Conservation (phyloP, 2,113 vertebrate genomes). For the Sylvicapra grimmia region DNA sequence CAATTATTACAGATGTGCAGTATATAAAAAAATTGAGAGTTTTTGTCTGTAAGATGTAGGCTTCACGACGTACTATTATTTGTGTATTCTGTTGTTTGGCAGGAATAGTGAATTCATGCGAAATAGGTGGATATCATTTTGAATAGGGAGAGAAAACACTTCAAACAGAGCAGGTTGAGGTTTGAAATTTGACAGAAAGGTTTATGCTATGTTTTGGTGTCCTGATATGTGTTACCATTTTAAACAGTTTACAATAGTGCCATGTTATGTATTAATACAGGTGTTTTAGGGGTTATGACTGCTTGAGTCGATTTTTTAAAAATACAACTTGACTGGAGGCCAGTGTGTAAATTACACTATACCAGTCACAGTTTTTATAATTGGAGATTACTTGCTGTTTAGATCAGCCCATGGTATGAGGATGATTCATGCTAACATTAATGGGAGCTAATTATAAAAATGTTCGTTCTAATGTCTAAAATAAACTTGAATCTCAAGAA, state of each 20-base stretch:
- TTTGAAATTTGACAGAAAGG: conserved; percentile 47
- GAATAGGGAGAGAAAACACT: conserved; percentile 34
- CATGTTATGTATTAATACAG: conserved; percentile 50
- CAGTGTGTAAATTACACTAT: conserved; percentile 39
- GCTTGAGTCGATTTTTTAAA: conserved; percentile 33
- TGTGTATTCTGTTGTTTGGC: conserved; percentile 49
- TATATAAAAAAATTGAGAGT: not conserved
- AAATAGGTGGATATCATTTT: conserved; percentile 49
- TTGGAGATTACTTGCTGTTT: conserved; percentile 29
- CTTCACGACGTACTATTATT: not conserved
- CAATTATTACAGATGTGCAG: not conserved
- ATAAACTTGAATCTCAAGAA: conserved; percentile 37
- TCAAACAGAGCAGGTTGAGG: conserved; percentile 43
- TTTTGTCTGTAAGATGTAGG: not conserved
- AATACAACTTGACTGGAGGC: conserved; percentile 53
- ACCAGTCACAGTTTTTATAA: conserved; percentile 45
- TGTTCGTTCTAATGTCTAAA: conserved; percentile 35
- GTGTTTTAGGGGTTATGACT: conserved; percentile 26
- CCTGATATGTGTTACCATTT: conserved; percentile 40
- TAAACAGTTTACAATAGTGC: conserved; percentile 54
- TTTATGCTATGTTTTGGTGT: conserved; percentile 30
- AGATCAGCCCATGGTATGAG: not conserved
- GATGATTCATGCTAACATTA: conserved; percentile 54
- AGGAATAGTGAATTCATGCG: not conserved
- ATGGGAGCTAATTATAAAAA: conserved; percentile 46